A percentile compares a stretch with the other conserved stretches of the same genome.
Evolutionary conservation across 1,140 invertebrate genomes (phyloP).

Genomic region (Drosophila takahashii): DNA sequence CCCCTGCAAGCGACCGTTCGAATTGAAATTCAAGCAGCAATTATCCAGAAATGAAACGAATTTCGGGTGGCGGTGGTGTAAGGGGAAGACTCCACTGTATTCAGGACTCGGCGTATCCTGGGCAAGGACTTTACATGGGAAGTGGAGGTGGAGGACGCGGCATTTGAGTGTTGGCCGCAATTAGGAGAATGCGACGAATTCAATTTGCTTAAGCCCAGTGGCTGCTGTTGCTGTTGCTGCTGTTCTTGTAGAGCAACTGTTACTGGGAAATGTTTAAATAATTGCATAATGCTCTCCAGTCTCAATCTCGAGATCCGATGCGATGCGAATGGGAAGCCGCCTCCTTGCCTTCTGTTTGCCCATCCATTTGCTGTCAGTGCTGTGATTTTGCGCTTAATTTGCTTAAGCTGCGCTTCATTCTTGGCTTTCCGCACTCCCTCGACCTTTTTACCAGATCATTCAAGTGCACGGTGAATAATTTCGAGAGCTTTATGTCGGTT

Average conservation of each 20-base stretch:
- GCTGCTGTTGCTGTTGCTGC: slow-evolving; percentile 24
- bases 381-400: slow-evolving; percentile 79
- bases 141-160: slow-evolving; percentile 23
- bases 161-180: slow-evolving; percentile 70
- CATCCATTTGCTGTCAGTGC: slow-evolving; percentile 44
- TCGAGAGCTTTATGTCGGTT: too few relatives aligned
- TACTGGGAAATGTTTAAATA: slow-evolving; percentile 68
- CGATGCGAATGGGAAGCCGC: too few relatives aligned
- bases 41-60: slow-evolving; percentile 70
- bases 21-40: slow-evolving; percentile 83
- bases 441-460: slow-evolving; percentile 3
- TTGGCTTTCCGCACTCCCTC: slow-evolving; percentile 21
- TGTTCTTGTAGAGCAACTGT: not conserved
- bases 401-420: slow-evolving; percentile 79
- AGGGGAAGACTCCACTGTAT: not conserved
- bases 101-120: slow-evolving; percentile 21
- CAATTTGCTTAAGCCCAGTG: slow-evolving; percentile 72
- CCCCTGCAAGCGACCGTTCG: slow-evolving; percentile 36
- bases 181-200: slow-evolving; percentile 72
- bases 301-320: slow-evolving; percentile 33
- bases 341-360: slow-evolving; percentile 26
- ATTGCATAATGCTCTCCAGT: slow-evolving; percentile 64
- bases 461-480: slow-evolving; percentile 10
- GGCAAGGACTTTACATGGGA: slow-evolving; percentile 54
- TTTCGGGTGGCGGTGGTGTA: slow-evolving; percentile 7